These are phyloP conservation scores for Pseudanteris insignis DNA, from an alignment of 2,888 invertebrate species.

Conservation along the genomic window DNA sequence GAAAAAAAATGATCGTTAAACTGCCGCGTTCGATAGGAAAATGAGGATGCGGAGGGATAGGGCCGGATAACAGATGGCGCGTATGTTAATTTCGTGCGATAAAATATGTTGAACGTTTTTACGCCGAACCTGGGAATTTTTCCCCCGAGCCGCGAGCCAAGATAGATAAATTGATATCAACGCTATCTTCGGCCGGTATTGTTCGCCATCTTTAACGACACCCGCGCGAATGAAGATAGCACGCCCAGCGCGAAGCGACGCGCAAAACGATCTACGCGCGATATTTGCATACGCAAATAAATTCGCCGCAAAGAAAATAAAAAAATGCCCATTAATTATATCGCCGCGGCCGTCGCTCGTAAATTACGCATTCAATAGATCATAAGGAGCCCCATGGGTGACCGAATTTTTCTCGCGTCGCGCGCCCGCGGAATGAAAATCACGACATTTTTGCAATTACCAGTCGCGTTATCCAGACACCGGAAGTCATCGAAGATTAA, in stretches of 20 bases:
- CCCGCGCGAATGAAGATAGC: slow-evolving; percentile 16
- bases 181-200: slow-evolving; percentile 35
- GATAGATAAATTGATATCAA: slow-evolving; percentile 41
- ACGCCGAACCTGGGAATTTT: slow-evolving; percentile 37
- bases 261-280: slow-evolving; percentile 23
- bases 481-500: too few relatives aligned
- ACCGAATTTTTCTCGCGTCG: too few relatives aligned
- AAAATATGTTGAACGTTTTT: slow-evolving; percentile 42
- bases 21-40: slow-evolving; percentile 40
- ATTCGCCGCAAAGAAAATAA: slow-evolving; percentile 8
- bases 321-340: slow-evolving; percentile 32
- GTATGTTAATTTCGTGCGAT: slow-evolving; percentile 38
- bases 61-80: slow-evolving; percentile 38
- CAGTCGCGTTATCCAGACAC: too few relatives aligned
- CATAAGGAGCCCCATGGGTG: too few relatives aligned
- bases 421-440: too few relatives aligned
- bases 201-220: slow-evolving; percentile 40
- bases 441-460: too few relatives aligned
- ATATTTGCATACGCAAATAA: slow-evolving; percentile 32
- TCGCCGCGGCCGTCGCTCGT: background rate
- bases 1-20: slow-evolving; percentile 38
- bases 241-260: slow-evolving; percentile 29
- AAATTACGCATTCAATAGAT: too few relatives aligned
- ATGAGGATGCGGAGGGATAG: slow-evolving; percentile 32
- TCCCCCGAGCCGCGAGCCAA: slow-evolving; percentile 19